Percentiles rank a stretch among this genome's conserved stretches.
Conservation (phyloP, 2,888 invertebrate species). For the Hyposoter didymator region DNA sequence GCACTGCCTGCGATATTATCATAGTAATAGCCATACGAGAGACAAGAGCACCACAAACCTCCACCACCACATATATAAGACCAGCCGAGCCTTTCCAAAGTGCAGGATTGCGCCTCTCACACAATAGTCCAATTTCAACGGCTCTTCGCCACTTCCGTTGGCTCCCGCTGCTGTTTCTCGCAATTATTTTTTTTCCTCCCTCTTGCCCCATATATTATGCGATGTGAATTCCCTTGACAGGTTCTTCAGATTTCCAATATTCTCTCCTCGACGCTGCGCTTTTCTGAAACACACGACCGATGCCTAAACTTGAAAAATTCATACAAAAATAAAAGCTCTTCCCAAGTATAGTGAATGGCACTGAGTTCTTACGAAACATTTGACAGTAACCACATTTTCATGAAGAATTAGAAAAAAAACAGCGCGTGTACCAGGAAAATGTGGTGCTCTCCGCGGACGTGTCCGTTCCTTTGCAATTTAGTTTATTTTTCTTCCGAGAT, state of each 20-base stretch:
- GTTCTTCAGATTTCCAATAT: conserved; percentile 59
- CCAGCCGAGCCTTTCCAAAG: background rate
- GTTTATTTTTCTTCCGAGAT: no score
- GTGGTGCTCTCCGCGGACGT: no score
- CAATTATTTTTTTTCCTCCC: conserved; percentile 17
- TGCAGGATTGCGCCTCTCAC: conserved; percentile 55
- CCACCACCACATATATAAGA: conserved; percentile 8
- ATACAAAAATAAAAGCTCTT: background rate
- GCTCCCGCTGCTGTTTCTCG: conserved; percentile 41
- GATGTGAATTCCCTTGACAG: conserved; percentile 29
- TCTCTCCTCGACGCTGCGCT: conserved; percentile 11
- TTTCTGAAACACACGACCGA: conserved; percentile 11
- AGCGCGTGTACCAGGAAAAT: no score
- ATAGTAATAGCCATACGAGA: conserved; percentile 77
- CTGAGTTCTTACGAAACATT: background rate
- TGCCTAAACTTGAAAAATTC: conserved; percentile 16
- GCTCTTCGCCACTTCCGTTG: conserved; percentile 62
- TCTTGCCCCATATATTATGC: conserved; percentile 56
- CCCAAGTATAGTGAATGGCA: no score
- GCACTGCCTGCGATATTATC: conserved; percentile 79
- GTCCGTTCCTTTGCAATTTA: no score
- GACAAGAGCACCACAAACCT: conserved; percentile 68
- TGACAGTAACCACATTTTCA: background rate
- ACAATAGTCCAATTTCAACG: conserved; percentile 77
- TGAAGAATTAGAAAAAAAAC: no score